Base-by-base conservation (phyloP, 2,888 invertebrate species). In the Drosophila monieri region DNA sequence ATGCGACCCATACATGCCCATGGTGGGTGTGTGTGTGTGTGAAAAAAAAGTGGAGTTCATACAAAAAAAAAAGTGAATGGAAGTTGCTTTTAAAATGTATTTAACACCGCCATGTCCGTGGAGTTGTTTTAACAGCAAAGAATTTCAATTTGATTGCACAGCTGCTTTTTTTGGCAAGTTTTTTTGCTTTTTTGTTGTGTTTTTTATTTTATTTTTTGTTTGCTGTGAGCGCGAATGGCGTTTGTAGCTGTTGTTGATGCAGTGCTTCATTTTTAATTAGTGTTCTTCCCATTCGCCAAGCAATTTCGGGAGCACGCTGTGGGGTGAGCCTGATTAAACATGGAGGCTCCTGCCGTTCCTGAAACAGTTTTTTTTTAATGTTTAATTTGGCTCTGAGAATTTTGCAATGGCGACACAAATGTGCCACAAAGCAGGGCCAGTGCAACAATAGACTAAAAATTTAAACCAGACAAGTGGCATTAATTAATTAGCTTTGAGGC, bases 121-220 rank as follows among this genome's bases (percentile, higher is more conserved):
- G 35, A 35, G 35, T 35, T 35, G 41, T 41, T 41, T 15, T 18
- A 18, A 41, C 41, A 27, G 47, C 48, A 48, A 56, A 23, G 58
- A 66, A 59, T 61, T 61, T 56, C 46, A 73, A 76, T 67, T 77
- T 65, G 47, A 51, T 65, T 68, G 49, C 35, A 39, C 23, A 23
- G 56, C 6, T 58, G 27, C 30, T 23, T n/a, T n/a, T 12, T 35
- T 35, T 35, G 12, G 6, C 32, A 32, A 12, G 12, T 32, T 32
- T 32, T 32, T 41, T 10, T 9, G n/a, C n/a, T 8, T 39, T 14
- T 41, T 43, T 43, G 12, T 15, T 21, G 10, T 27, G 35, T 46
- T 5, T 27, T 21, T 18, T 35, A 9, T 27, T 53, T 47, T 41
- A n/a, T 30, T 41, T 18, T 23, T 14, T 44, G 47, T 39, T 39